Evolutionary conservation across 2,113 vertebrate species (phyloP).

Genomic region (Microcebus griseorufus): DNA sequence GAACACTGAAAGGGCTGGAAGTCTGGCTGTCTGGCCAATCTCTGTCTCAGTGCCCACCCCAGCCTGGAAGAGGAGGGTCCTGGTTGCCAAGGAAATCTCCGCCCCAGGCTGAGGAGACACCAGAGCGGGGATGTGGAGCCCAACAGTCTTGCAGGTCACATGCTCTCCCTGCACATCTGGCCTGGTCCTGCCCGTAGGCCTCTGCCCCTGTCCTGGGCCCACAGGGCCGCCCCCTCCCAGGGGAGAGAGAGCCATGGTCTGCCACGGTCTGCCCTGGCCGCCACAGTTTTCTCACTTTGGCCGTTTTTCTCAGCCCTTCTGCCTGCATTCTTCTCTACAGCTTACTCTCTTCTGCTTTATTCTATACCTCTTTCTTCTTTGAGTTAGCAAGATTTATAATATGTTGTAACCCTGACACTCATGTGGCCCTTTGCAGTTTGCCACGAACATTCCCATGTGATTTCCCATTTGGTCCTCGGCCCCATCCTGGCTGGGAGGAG

Average conservation of each 20-base stretch:
- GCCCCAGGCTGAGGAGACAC: not conserved
- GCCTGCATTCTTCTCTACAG: not conserved
- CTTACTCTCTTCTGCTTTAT: not conserved
- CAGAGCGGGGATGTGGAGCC: not conserved
- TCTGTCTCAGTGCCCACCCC: not conserved
- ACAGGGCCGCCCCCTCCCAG: not conserved
- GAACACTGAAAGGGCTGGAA: not conserved
- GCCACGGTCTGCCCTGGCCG: not conserved
- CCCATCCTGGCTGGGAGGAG: not conserved
- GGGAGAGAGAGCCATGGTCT: not conserved
- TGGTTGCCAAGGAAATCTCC: slow-evolving; percentile 4
- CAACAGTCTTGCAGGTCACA: not conserved
- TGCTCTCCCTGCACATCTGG: not conserved
- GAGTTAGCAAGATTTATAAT: not conserved
- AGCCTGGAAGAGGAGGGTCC: not conserved
- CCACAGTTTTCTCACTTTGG: not conserved
- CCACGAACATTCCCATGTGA: not conserved
- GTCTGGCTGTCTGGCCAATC: not conserved
- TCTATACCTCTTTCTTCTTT: not conserved
- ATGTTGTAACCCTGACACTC: not conserved
- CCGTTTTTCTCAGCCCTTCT: not conserved
- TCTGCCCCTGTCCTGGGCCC: slow-evolving; percentile 35
- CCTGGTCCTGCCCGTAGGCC: not conserved
- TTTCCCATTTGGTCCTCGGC: not conserved
- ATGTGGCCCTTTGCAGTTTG: not conserved